Conservation (phyloP, 1,140 invertebrate genomes). For the Diploscapter pachys region DNA sequence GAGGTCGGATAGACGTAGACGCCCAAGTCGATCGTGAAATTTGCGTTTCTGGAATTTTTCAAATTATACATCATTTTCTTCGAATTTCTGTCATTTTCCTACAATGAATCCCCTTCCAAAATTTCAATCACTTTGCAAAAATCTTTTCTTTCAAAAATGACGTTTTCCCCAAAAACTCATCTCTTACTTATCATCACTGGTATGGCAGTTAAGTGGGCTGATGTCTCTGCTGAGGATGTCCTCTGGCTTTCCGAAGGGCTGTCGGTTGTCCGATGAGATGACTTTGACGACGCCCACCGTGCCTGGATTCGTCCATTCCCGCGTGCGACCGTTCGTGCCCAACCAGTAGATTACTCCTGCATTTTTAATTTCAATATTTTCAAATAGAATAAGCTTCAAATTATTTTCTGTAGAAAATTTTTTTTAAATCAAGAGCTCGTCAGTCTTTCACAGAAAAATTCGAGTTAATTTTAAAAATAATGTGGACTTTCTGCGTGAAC, state of each 20-base stretch:
- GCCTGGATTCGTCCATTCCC: slow-evolving; percentile 94
- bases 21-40: slow-evolving; percentile 92
- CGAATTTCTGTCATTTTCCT: slow-evolving; percentile 55
- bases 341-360: slow-evolving; percentile 84
- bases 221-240: slow-evolving; percentile 86
- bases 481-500: too few relatives aligned
- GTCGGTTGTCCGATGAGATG: slow-evolving; percentile 84
- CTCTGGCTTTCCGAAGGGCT: slow-evolving; percentile 90
- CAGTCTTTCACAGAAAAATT: too few relatives aligned
- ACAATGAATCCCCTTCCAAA: not conserved
- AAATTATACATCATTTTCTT: not conserved
- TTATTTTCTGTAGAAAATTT: too few relatives aligned
- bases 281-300: slow-evolving; percentile 88
- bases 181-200: slow-evolving; percentile 80
- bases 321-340: slow-evolving; percentile 84
- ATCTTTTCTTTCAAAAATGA: not conserved
- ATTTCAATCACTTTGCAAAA: not conserved
- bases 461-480: too few relatives aligned
- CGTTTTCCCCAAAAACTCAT: not conserved
- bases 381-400: too few relatives aligned
- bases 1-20: slow-evolving; percentile 80
- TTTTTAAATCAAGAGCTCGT: too few relatives aligned
- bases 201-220: slow-evolving; percentile 92
- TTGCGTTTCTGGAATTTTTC: slow-evolving; percentile 67
- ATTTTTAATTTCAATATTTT: too few relatives aligned